A percentile compares a stretch with the other conserved stretches of the same genome.
Conservation (phyloP, 2,797 vertebrate species). For the Periophthalmus magnuspinnatus region DNA sequence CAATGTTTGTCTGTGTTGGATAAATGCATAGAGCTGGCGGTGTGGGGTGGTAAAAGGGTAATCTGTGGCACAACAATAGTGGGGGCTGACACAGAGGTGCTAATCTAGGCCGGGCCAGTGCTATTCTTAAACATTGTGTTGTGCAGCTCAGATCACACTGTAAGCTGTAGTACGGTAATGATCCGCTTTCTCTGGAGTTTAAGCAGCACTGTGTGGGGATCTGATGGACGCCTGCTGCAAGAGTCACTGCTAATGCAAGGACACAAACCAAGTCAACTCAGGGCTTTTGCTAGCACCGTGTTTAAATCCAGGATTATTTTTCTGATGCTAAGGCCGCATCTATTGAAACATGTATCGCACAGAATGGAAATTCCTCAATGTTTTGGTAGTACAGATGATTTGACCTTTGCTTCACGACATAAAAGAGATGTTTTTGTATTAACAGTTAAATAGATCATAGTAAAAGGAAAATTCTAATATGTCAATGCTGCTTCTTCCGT, state of each 20-base stretch:
- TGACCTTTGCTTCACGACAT: too few relatives aligned
- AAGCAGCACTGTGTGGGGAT: background rate
- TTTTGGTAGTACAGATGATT: too few relatives aligned
- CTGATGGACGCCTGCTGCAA: conserved; percentile 3
- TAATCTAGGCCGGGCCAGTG: conserved; percentile 65
- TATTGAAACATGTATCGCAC: too few relatives aligned
- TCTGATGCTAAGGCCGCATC: background rate
- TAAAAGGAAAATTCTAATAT: too few relatives aligned
- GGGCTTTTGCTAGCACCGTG: background rate
- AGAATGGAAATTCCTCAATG: too few relatives aligned
- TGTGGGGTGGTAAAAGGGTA: conserved; percentile 60
- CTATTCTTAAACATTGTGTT: conserved; percentile 68
- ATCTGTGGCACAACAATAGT: conserved; percentile 72
- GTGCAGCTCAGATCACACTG: conserved; percentile 68
- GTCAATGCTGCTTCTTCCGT: too few relatives aligned
- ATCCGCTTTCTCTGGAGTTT: conserved; percentile 20
- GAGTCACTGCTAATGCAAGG: background rate
- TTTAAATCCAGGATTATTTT: background rate
- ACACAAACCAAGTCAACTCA: background rate
- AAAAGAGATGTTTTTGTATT: too few relatives aligned
- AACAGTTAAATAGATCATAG: too few relatives aligned
- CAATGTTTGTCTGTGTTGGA: conserved; percentile 66
- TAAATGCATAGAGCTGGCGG: conserved; percentile 57
- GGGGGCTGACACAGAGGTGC: conserved; percentile 60
- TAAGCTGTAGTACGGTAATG: conserved; percentile 66